Percentiles rank a stretch among this genome's conserved stretches.
Conservation (phyloP, 2,113 vertebrate genomes). For the Pollimyrus isidori region DNA sequence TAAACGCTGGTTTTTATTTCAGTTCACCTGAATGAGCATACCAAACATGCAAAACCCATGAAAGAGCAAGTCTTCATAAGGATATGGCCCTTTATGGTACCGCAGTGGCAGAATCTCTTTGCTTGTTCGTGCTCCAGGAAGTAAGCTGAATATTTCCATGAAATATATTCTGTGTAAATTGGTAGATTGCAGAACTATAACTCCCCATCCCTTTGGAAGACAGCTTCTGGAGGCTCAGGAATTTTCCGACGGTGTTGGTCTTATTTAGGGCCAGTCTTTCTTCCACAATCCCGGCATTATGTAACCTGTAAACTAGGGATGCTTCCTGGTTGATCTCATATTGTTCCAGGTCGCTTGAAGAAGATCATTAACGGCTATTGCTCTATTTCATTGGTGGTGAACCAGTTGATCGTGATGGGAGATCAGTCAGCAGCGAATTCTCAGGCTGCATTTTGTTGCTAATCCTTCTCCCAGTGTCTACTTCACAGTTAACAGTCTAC, state of each 20-base stretch:
- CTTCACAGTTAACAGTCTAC: neutral
- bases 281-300: neutral
- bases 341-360: neutral
- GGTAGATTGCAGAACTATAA: neutral
- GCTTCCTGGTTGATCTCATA: neutral
- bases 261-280: neutral
- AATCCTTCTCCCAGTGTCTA: neutral
- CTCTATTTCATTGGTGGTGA: neutral
- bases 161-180: neutral
- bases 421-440: neutral
- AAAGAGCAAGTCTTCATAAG: neutral
- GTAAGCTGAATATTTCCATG: neutral
- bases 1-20: neutral
- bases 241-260: neutral
- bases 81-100: neutral
- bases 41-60: neutral
- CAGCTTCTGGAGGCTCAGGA: neutral
- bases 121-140: neutral
- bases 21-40: neutral
- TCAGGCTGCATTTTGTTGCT: neutral
- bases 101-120: neutral
- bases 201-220: neutral
- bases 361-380: neutral
- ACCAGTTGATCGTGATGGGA: neutral
- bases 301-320: neutral